These are phyloP conservation scores for Cyaniris semiargus DNA, from an alignment of 2,888 invertebrate species.

Conservation along the genomic window DNA sequence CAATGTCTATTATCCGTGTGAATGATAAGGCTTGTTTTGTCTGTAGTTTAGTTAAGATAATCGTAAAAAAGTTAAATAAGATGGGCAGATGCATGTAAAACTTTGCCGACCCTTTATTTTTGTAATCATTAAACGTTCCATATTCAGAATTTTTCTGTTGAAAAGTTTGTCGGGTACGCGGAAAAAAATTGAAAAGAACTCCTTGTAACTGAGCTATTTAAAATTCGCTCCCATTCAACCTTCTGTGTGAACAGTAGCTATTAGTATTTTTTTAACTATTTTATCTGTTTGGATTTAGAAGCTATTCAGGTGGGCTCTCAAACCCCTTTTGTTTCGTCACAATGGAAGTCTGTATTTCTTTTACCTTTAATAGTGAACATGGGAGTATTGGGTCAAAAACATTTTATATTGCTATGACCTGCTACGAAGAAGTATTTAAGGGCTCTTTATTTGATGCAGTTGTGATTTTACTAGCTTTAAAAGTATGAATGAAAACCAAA, in stretches of 20 bases:
- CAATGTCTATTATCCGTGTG: not conserved
- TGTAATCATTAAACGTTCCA: conserved; percentile 24
- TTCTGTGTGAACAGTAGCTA: conserved; percentile 35
- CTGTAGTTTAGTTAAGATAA: not conserved
- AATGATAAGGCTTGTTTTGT: not conserved
- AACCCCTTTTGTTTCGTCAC: conserved; percentile 32
- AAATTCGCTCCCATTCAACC: conserved; percentile 31
- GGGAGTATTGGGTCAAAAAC: conserved; percentile 30
- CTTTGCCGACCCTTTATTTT: not conserved
- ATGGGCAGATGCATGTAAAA: not conserved
- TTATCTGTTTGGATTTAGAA: conserved; percentile 36
- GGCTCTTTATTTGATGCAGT: conserved; percentile 9
- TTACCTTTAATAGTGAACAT: conserved; percentile 30
- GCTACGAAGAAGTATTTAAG: conserved; percentile 2
- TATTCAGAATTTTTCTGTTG: conserved; percentile 14
- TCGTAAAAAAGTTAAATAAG: not conserved
- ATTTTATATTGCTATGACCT: conserved; percentile 29
- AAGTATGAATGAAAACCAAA: not conserved
- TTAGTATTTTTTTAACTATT: conserved; percentile 37
- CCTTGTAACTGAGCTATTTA: conserved; percentile 28
- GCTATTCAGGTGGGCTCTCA: conserved; percentile 35
- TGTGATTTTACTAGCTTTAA: conserved; percentile 1
- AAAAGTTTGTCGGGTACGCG: conserved; percentile 2
- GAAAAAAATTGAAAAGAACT: conserved; percentile 29
- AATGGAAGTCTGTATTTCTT: conserved; percentile 29